Evolutionary conservation across 1,140 invertebrate species (phyloP).

Genomic region (Lethrus apterus): DNA sequence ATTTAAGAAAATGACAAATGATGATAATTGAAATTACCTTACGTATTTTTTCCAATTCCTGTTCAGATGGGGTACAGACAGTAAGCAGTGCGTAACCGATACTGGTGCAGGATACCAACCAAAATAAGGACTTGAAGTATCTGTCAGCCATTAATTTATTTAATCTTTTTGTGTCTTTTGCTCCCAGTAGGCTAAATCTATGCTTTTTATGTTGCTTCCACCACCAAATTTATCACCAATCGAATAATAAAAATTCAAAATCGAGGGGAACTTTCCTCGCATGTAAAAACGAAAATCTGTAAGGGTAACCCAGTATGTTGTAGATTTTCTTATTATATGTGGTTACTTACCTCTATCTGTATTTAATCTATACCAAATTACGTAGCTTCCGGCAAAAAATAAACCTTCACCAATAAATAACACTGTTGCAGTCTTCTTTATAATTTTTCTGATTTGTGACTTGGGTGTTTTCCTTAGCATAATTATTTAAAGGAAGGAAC

Average conservation of each 20-base stretch:
- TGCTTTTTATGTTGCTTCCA: conserved; percentile 42
- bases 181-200: conserved; percentile 47
- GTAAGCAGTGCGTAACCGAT: conserved; percentile 49
- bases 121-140: conserved; percentile 48
- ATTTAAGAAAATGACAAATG: conserved; percentile 7
- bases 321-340: conserved; percentile 3
- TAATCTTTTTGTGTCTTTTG: conserved; percentile 41
- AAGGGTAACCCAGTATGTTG: conserved; percentile 29
- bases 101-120: conserved; percentile 47
- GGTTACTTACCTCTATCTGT: conserved; percentile 48
- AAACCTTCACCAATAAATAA: conserved; percentile 48
- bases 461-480: conserved; percentile 54
- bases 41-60: conserved; percentile 12
- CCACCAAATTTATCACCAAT: conserved; percentile 48
- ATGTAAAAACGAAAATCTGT: conserved; percentile 53
- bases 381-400: conserved; percentile 48
- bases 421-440: conserved; percentile 44
- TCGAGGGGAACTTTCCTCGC: conserved; percentile 50
- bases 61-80: conserved; percentile 46
- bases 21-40: conserved; percentile 13
- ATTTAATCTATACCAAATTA: conserved; percentile 53
- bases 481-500: conserved; percentile 12
- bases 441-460: conserved; percentile 44
- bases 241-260: conserved; percentile 53
- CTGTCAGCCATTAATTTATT: conserved; percentile 39